These are phyloP conservation scores for Callaeas wilsoni DNA, from an alignment of 2,113 vertebrate species.

Conservation along the genomic window DNA sequence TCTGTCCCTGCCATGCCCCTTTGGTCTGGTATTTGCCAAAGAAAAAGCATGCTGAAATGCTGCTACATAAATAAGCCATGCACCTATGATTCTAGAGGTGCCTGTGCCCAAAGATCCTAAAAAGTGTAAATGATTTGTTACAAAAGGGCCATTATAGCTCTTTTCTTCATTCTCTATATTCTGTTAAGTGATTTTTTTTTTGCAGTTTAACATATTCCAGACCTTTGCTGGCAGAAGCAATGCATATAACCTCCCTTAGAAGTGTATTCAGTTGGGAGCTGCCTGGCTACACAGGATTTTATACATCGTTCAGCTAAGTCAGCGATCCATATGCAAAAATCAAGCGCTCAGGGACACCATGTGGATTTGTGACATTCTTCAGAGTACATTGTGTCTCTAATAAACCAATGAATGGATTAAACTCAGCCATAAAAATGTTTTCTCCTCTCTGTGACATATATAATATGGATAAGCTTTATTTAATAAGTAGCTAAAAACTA, in stretches of 20 bases:
- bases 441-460: background rate
- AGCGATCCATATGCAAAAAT: slow-evolving; percentile 73
- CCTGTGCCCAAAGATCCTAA: background rate
- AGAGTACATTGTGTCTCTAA: slow-evolving; percentile 61
- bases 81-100: background rate
- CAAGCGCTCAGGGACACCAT: slow-evolving; percentile 61
- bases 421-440: background rate
- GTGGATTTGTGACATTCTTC: slow-evolving; percentile 73
- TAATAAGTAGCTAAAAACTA: slow-evolving; percentile 12
- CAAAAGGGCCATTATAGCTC: background rate
- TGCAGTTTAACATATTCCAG: slow-evolving; percentile 42
- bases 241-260: slow-evolving; percentile 43
- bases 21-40: background rate
- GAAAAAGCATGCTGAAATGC: background rate
- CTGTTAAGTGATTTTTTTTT: slow-evolving; percentile 11
- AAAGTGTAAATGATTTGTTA: background rate
- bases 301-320: slow-evolving; percentile 73
- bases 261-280: slow-evolving; percentile 70
- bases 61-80: background rate
- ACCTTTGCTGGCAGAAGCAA: slow-evolving; percentile 48
- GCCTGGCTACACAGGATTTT: slow-evolving; percentile 71
- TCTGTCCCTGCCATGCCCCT: background rate
- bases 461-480: slow-evolving; percentile 11
- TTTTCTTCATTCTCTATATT: background rate
- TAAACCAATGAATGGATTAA: slow-evolving; percentile 69